These are phyloP conservation scores for Nothoprocta pentlandii DNA, from an alignment of 2,113 vertebrate genomes.

Conservation along the genomic window DNA sequence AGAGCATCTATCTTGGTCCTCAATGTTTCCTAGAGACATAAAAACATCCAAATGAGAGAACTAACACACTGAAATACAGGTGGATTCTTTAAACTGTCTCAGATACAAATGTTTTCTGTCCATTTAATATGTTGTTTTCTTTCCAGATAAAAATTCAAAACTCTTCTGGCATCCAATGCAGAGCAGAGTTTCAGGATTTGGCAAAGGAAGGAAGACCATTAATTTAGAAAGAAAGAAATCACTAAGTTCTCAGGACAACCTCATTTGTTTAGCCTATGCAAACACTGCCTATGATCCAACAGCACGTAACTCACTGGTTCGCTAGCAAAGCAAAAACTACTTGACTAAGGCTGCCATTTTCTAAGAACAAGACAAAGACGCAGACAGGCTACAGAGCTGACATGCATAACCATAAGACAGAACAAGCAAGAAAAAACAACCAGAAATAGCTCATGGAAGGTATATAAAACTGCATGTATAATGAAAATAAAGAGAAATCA, in stretches of 20 bases:
- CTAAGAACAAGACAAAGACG: not conserved
- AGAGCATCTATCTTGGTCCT: conserved; percentile 40
- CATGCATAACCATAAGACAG: not conserved
- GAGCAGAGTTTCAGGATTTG: conserved; percentile 71
- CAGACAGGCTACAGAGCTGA: not conserved
- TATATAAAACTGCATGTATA: not conserved
- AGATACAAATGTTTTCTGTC: conserved; percentile 76
- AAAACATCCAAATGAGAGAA: conserved; percentile 67
- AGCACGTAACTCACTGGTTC: conserved; percentile 28
- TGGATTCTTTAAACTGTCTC: conserved; percentile 72
- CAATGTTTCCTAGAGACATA: conserved; percentile 57
- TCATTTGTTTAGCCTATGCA: conserved; percentile 72
- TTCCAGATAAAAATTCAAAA: conserved; percentile 76
- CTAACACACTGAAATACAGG: conserved; percentile 69
- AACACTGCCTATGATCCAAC: conserved; percentile 59
- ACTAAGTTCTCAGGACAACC: conserved; percentile 59
- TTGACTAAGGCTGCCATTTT: conserved; percentile 17
- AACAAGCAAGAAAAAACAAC: not conserved
- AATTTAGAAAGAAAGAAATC: conserved; percentile 73
- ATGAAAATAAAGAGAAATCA: not conserved
- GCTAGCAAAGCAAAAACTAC: conserved; percentile 39
- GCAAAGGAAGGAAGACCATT: conserved; percentile 72
- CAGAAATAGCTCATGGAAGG: not conserved
- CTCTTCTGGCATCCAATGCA: conserved; percentile 72
- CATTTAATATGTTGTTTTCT: conserved; percentile 59